Percentiles rank a stretch among this genome's conserved stretches.
Evolutionary conservation across 1,140 invertebrate species (phyloP).

Genomic region (Cryptotermes secundus): DNA sequence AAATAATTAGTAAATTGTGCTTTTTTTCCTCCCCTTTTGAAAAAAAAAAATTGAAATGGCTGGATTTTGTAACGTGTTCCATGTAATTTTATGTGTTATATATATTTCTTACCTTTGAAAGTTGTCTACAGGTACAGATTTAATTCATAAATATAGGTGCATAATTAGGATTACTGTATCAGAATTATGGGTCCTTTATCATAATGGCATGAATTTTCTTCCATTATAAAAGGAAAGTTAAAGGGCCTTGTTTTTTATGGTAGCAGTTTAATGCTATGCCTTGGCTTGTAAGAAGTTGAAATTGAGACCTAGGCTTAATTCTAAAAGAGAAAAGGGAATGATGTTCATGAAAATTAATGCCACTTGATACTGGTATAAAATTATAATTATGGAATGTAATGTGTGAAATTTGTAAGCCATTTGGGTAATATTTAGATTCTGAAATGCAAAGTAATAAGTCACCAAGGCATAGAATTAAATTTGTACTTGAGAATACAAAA

Average conservation of each 20-base stretch:
- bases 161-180: neutral
- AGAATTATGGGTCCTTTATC: neutral
- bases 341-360: too few relatives aligned
- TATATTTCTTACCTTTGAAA: slow-evolving; percentile 19
- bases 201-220: neutral
- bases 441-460: too few relatives aligned
- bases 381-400: too few relatives aligned
- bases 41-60: neutral
- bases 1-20: neutral
- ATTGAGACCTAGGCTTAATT: neutral
- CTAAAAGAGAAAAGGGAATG: too few relatives aligned
- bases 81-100: slow-evolving; percentile 20
- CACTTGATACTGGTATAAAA: too few relatives aligned
- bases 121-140: slow-evolving; percentile 15
- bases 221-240: neutral
- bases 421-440: too few relatives aligned
- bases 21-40: slow-evolving; percentile 2
- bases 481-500: neutral
- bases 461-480: neutral
- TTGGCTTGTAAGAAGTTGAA: neutral
- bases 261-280: slow-evolving; percentile 1
- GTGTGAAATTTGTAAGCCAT: too few relatives aligned
- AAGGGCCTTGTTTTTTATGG: neutral
- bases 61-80: slow-evolving; percentile 19
- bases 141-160: slow-evolving; percentile 4